phyloP scores from a whole-genome alignment of 2,888 invertebrate genomes.

The Phyllotreta striolata region DNA sequence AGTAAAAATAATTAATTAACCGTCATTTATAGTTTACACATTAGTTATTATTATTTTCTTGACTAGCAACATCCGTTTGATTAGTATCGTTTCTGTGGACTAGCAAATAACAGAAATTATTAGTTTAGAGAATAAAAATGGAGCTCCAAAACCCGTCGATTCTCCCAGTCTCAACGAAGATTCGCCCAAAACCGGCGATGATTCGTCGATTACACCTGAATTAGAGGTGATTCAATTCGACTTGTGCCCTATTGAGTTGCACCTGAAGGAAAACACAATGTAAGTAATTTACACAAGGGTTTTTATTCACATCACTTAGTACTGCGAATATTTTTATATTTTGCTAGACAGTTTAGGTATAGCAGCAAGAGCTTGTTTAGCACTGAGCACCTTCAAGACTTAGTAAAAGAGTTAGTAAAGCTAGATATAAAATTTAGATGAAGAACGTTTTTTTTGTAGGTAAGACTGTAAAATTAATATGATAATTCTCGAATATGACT shows the following conservation, averaged over 20 bases:
- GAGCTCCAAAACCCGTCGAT: background rate
- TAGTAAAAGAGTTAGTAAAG: conserved; percentile 26
- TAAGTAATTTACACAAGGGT: conserved; percentile 43
- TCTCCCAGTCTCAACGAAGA: background rate
- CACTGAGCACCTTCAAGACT: conserved; percentile 39
- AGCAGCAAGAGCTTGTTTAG: conserved; percentile 36
- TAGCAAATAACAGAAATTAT: no score
- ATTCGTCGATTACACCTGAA: conserved; percentile 33
- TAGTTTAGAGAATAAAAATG: conserved; percentile 14
- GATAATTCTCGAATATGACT: no score
- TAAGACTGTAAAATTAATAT: no score
- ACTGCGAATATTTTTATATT: conserved; percentile 2
- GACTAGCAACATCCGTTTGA: no score
- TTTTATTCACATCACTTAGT: background rate
- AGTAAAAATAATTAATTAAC: no score
- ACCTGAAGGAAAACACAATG: conserved; percentile 50
- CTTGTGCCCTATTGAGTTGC: conserved; percentile 42
- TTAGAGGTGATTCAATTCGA: conserved; percentile 48
- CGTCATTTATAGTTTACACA: background rate
- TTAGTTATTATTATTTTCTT: background rate
- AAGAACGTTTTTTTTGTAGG: no score
- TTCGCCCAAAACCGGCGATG: conserved; percentile 2
- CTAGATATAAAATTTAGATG: conserved; percentile 9
- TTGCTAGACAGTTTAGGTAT: conserved; percentile 20
- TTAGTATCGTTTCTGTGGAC: no score